Evolutionary conservation across 2,113 vertebrate species (phyloP).

Genomic region (Phodopus roborovskii): DNA sequence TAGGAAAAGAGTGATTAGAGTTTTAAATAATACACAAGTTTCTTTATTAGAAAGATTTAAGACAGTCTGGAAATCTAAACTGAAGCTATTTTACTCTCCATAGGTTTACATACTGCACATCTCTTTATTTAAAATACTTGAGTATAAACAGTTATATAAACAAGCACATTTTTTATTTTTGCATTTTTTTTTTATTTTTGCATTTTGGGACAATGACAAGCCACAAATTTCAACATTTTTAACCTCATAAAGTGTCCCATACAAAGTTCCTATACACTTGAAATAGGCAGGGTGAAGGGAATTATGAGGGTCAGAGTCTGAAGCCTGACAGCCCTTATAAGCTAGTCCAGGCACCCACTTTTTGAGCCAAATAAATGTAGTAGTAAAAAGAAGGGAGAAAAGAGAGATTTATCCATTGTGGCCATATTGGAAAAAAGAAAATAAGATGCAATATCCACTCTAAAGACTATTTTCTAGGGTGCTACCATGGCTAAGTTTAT

Average conservation of each 20-base stretch:
- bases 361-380: background rate
- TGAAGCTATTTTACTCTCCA: conserved; percentile 34
- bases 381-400: background rate
- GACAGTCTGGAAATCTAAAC: conserved; percentile 28
- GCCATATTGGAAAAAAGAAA: background rate
- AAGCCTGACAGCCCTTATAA: too few relatives aligned
- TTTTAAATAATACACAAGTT: conserved; percentile 68
- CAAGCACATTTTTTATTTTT: background rate
- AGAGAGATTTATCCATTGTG: background rate
- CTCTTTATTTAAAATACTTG: background rate
- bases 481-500: background rate
- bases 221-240: background rate
- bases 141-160: background rate
- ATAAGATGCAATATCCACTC: background rate
- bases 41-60: conserved; percentile 64
- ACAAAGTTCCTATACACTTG: background rate
- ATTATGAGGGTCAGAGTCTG: background rate
- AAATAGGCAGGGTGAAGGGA: background rate
- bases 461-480: background rate
- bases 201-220: background rate
- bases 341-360: background rate
- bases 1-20: conserved; percentile 55
- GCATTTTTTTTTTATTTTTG: background rate
- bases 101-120: background rate
- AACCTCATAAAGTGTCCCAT: background rate